Evolutionary conservation across 2,113 vertebrate species (phyloP).

Genomic region (Xiphophorus hellerii): DNA sequence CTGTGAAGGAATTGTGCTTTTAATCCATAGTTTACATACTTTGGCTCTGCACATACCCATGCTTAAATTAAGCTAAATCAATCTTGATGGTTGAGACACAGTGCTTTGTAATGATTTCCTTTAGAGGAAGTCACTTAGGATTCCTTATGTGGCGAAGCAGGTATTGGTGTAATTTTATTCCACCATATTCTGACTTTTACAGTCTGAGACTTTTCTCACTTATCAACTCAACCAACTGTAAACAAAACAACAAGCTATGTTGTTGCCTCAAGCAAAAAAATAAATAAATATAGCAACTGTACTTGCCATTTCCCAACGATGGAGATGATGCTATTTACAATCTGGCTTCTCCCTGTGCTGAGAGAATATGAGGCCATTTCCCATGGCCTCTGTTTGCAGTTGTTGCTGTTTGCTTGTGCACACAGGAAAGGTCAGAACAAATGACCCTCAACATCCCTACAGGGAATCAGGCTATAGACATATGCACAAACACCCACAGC

Average conservation of each 20-base stretch:
- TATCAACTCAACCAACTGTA: background rate
- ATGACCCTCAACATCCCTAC: constrained; percentile 38
- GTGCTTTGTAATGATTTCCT: too few relatives aligned
- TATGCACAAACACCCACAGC: background rate
- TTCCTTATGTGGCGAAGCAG: too few relatives aligned
- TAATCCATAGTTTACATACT: too few relatives aligned
- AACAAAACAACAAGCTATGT: background rate
- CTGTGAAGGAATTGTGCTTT: too few relatives aligned
- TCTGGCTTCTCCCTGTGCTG: background rate
- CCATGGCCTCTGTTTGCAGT: constrained; percentile 37
- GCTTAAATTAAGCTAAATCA: too few relatives aligned
- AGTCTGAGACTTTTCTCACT: background rate
- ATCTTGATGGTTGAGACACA: too few relatives aligned
- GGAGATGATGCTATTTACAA: background rate
- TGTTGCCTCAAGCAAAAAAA: background rate
- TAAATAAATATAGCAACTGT: background rate
- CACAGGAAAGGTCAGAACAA: constrained; percentile 52
- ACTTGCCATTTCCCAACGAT: background rate
- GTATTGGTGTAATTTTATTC: too few relatives aligned
- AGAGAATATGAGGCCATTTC: constrained; percentile 34
- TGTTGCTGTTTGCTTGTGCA: constrained; percentile 40
- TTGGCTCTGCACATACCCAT: too few relatives aligned
- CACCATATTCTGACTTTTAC: background rate
- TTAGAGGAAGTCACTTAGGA: too few relatives aligned
- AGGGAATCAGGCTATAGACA: constrained; percentile 39